These are phyloP conservation scores for Escarpia spicata DNA, from an alignment of 2,888 invertebrate genomes.

Conservation along the genomic window DNA sequence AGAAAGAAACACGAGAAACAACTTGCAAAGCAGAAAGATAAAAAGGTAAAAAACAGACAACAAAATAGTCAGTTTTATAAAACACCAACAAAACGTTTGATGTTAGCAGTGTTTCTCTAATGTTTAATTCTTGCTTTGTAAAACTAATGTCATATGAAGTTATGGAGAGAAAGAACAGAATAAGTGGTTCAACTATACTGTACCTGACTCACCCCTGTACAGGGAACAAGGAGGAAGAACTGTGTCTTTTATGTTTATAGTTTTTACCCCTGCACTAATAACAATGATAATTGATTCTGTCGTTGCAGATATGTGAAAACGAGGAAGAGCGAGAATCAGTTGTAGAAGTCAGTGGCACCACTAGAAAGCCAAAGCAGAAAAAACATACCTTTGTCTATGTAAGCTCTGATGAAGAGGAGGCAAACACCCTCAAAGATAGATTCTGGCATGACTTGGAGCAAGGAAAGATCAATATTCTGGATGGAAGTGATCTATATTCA, in stretches of 20 bases:
- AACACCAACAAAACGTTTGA: no score
- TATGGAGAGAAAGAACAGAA: no score
- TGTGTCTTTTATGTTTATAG: no score
- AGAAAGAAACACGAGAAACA: constrained; percentile 40
- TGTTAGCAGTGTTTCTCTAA: no score
- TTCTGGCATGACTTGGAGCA: constrained; percentile 7
- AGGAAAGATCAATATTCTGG: constrained; percentile 27
- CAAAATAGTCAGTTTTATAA: not conserved
- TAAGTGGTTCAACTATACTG: no score
- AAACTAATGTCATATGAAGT: no score
- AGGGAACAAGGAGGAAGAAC: no score
- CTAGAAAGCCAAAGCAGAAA: not conserved
- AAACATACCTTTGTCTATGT: constrained; percentile 1
- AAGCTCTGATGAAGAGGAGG: constrained; percentile 20
- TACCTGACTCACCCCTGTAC: no score
- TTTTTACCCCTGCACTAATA: not conserved
- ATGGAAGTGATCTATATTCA: constrained; percentile 27
- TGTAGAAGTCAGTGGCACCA: not conserved
- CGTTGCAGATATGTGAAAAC: not conserved
- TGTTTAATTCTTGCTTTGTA: no score
- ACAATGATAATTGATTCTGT: not conserved
- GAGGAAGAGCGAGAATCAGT: not conserved
- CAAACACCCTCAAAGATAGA: not conserved
- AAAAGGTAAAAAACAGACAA: not conserved
- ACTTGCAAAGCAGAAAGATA: not conserved